Evolutionary conservation across 2,113 vertebrate species (phyloP).

Genomic region (Pampusana beccarii): DNA sequence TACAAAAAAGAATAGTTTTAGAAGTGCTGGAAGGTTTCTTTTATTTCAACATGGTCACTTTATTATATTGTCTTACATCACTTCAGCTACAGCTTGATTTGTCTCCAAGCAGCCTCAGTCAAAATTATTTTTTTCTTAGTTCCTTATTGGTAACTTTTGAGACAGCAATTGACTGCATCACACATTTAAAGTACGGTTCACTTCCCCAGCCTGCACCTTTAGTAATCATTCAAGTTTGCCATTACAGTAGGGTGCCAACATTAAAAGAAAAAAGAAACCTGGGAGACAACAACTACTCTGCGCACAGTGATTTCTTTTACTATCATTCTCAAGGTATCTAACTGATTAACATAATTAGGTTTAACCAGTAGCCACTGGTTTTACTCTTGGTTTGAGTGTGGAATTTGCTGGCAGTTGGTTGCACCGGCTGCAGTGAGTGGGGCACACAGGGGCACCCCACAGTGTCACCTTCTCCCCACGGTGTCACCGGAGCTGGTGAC

Average conservation of each 20-base stretch:
- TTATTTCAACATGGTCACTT: background rate
- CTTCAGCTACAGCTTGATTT: background rate
- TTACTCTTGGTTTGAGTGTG: background rate
- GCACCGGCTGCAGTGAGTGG: fast-evolving
- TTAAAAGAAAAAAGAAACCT: slow-evolving; percentile 5
- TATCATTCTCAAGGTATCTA: background rate
- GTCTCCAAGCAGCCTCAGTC: background rate
- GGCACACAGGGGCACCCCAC: background rate
- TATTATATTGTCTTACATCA: background rate
- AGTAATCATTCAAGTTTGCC: slow-evolving; percentile 26
- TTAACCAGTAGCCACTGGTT: background rate
- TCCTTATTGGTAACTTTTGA: slow-evolving; percentile 11
- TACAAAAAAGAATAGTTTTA: background rate
- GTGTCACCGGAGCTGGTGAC: background rate
- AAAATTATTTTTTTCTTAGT: slow-evolving; percentile 35
- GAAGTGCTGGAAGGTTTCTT: background rate
- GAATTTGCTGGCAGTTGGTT: background rate
- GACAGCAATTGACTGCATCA: background rate
- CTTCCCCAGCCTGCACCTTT: background rate
- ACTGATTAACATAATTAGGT: background rate
- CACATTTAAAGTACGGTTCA: background rate
- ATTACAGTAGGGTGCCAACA: background rate
- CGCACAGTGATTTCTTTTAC: background rate
- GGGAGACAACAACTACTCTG: background rate
- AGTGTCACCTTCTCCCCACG: background rate